Base-by-base conservation (phyloP, 2,797 vertebrate species). In the Zonotrichia albicollis region DNA sequence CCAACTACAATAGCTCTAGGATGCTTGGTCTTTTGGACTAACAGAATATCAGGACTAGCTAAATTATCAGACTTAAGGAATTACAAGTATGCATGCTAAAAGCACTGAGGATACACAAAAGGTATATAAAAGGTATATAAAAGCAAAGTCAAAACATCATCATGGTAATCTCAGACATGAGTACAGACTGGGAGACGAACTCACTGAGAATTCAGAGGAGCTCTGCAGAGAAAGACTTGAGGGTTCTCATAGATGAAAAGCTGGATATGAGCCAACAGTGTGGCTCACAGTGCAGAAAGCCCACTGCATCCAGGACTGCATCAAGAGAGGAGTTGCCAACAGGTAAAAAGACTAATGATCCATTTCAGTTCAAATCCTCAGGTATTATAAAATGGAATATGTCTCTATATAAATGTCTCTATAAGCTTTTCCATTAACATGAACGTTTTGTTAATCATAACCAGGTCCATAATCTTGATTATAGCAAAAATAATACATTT, bases 231-330 rank as follows among this genome's bases (percentile, higher is more conserved):
- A 62, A 64, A n/a, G 38, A 51, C 11, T 45, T 64, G 20, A 5
- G 2, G 2, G 6, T 15, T 82, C 23, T 51, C 1, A 0, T n/a
- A 11, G 5, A 43, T 16, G 2, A 50, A 62, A 70, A 25, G 4
- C 8, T 25, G 16, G 6, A 30, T 32, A 38, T 16, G 46, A 62
- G 13, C 22, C 32, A 50, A 68, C 6, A 55, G 11, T 29, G 7
- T 16, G 26, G 7, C 7, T 67, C 34, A 34, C 5, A 32, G 21
- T 11, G 12, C 8, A 48, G 40, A 81, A 77, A 29, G 4, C 8
- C 32, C 36, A 10, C 13, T 26, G 20, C 13, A 29, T 15, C 19
- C 19, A 50, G 16, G 26, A 6, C 36, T 55, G 6, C 13, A 29
- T 64, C 36, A 50, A 50, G n/a, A 89, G 6, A 64, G 6, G 14